Base-by-base conservation (phyloP, 2,888 invertebrate species). In the Serrognathus titanus region DNA sequence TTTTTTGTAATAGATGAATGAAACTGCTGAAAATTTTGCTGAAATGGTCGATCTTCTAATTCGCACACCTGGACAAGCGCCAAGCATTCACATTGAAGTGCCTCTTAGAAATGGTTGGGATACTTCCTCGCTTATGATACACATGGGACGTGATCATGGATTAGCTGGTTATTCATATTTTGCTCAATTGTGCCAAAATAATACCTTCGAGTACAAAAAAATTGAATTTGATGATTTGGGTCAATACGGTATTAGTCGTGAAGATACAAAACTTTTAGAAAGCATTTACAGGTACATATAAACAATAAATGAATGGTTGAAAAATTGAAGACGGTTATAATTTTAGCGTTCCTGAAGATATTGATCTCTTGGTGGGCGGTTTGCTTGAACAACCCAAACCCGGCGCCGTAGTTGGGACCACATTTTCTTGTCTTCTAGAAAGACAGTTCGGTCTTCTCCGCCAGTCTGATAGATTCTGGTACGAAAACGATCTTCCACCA, bases 401-500 rank as follows among this genome's bases (percentile, higher is more conserved):
- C 1, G 94, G 94, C 3, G 89, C 92, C 0, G 83, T 92, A 0
- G 87, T 96, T 3, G 96, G 96, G 1, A 89, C 91, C 0, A 95
- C 95, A 0, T 86, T 95, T 51, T 88, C 89, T n/a, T 97, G 96
- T 69, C 81, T 97, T 6, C 72, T 96, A 8, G 89, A 88, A 24
- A 76, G 87, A 52, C 96, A 96, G 75, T 94, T 97, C 73, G 84
- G 86, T 39, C 85, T 88, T 62, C 78, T 94, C 5, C 86, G 93
- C 68, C 87, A 88, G 67, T 91, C 94, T 52, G 97, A 97, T 80
- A 82, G 96, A 60, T 96, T 94, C 75, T 97, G 95, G 94, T 96
- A 94, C 71, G 96, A 97, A 76, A 95, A 95, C 72, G 94, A 95
- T 71, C 82, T 94, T 46, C 94, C 94, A 0, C 94, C 94, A 0